Evolutionary conservation across 2,888 invertebrate genomes (phyloP), one percentile per base, ranked within the genome.

Genomic region (Sinelater perroti): DNA sequence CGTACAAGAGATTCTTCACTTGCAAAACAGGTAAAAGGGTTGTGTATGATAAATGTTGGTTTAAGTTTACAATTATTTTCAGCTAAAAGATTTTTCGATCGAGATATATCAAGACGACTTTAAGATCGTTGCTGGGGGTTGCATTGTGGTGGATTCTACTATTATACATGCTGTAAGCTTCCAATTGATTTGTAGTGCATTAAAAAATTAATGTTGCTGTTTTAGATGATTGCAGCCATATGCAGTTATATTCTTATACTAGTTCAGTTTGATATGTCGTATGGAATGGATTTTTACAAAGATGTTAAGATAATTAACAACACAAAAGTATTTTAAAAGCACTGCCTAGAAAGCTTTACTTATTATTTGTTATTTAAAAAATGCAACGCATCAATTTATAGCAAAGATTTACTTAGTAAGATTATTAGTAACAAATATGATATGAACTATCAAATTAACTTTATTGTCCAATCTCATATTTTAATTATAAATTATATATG

Each of bases 191-290:
- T 8, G n/a, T 38, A 21, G 7, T 18, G 10, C 6, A 7, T 16
- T 16, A 36, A 36, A 10, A 13, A 10, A 3, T 18, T 18, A 17
- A 8, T 1, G n/a, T 10, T 2, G 6, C 3, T 38, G 7, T 46
- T 46, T 2, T 11, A 46, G 46, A 31, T 46, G 28, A 10, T 31
- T 28, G 20, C 18, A 7, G 17, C 46, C 3, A 31, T 31, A 8
- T 16, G 18, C 1, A 30, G 31, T 5, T 46, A 31, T 46, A 7
- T 46, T 3, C n/a, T 46, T n/a, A 46, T 46, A 2, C 13, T 46
- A 11, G 31, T 46, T 31, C 46, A 46, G 7, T 46, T 46, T n/a
- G 46, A 46, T 18, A 2, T 31, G 16, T n/a, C 28, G 5, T 42
- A 38, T 38, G 38, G 18, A 13, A 38, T 38, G 1, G 18, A 38